Base-by-base conservation (phyloP, 2,888 invertebrate genomes). In the Cephus nigrinus region DNA sequence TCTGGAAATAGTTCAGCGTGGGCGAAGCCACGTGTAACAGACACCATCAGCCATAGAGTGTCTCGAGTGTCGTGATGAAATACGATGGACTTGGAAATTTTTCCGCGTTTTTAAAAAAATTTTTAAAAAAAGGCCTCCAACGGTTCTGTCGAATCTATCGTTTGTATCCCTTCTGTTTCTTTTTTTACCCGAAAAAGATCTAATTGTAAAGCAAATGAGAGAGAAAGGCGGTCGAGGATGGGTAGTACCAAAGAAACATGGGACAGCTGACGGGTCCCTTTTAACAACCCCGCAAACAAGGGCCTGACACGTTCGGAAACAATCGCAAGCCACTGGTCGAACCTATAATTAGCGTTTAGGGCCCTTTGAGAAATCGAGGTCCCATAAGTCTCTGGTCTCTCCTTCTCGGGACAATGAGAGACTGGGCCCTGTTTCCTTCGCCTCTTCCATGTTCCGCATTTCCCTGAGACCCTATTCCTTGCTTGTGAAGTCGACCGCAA, bases 281-380 rank as follows among this genome's bases (percentile, higher is more conserved):
- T 86, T 85, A 86, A 88, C 88, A 90, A 88, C 84, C 32, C 86
- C 88, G 86, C 88, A 88, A 88, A 90, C 88, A 88, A 87, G 88
- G 84, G 86, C 80, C 88, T 88, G 87, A 88, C 89, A 89, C 89
- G 85, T 84, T 81, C 82, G 82, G 79, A 84, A 87, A 88, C 88
- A 89, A 89, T 88, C 85, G 84, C 68, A 75, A 77, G 84, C 80
- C 81, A 83, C 82, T 84, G 84, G 83, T 85, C 23, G 86, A 87
- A 85, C 84, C 87, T 86, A 88, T 90, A 90, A 90, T 90, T 90
- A 90, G 89, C 81, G 83, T 82, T 55, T 55, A 82, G 85, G 84
- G 86, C 86, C 86, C 85, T 85, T 85, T 84, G 80, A 80, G 73
- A 79, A 79, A 82, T 86, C 80, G 78, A 80, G 78, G 80, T 80